Evolutionary conservation across 1,140 invertebrate genomes (phyloP), one percentile per base, ranked within the genome.

Genomic region (Anoplolepis gracilipes): DNA sequence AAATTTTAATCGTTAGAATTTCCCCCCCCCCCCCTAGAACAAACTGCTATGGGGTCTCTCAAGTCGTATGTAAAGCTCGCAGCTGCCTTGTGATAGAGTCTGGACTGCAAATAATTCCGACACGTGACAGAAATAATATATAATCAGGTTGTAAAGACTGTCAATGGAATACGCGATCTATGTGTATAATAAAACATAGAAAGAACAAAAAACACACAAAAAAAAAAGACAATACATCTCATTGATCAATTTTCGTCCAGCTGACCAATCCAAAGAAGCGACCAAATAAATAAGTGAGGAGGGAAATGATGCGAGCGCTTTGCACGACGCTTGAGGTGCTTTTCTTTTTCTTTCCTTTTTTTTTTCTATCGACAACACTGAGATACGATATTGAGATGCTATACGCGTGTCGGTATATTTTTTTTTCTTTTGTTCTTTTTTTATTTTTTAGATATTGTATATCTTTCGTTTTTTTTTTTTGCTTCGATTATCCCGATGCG

Each of bases 261-360:
- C 94, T 93, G 94, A 95, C 94, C 92, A 95, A 95, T 95, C 94
- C 94, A 95, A 95, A 95, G 94, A 95, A 93, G 90, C 92, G 94
- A 95, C 94, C 94, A 95, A 95, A 95, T 94, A 95, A 95, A 95
- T 94, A 95, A 92, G 92, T 67, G 93, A 90, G 91, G 90, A 93
- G 90, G 86, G 90, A 94, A 89, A 93, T 87, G 91, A 93, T 94
- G 94, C 92, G 92, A 94, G 93, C 85, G 78, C 88, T 92, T 49
- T 94, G 88, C 91, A 89, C 88, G 87, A 90, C 88, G 87, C 92
- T 94, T 93, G 92, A 93, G 93, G 75, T 90, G 87, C 91, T 92
- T 90, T 88, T 86, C 89, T 88, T 88, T 91, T 84, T 92, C 78
- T 88, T 90, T 84, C 77, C 91, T 90, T 85, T 79, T 85, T n/a